Evolutionary conservation across 2,797 vertebrate species (phyloP).

Genomic region (Amblyraja radiata): DNA sequence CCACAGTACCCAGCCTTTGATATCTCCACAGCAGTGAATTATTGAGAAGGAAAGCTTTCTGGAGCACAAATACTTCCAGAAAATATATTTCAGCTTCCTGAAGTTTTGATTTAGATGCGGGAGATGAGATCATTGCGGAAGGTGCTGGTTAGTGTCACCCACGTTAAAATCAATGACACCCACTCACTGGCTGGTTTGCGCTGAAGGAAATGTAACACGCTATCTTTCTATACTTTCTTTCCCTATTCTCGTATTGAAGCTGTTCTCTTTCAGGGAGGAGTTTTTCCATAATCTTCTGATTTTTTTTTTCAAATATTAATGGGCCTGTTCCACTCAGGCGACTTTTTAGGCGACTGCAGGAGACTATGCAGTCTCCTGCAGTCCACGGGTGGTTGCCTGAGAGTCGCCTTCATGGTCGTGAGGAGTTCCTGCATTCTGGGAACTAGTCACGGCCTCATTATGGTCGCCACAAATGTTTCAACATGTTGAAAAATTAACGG

Average conservation of each 20-base stretch:
- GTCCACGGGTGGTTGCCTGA: too few relatives aligned
- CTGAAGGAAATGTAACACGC: not conserved
- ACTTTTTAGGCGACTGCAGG: too few relatives aligned
- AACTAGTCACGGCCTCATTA: too few relatives aligned
- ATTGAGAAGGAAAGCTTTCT: not conserved
- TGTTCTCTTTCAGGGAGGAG: not conserved
- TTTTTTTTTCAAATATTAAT: not conserved
- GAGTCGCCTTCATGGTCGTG: too few relatives aligned
- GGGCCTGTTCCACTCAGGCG: too few relatives aligned
- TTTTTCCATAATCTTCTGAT: not conserved
- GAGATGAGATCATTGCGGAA: not conserved
- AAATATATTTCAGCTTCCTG: not conserved
- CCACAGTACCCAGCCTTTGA: too few relatives aligned
- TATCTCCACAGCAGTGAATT: not conserved
- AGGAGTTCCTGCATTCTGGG: too few relatives aligned
- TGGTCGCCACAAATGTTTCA: too few relatives aligned
- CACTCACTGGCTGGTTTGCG: not conserved
- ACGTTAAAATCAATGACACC: slow-evolving; percentile 27
- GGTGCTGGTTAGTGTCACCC: not conserved
- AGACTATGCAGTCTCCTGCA: too few relatives aligned
- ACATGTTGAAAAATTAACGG: too few relatives aligned
- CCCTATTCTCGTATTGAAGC: not conserved
- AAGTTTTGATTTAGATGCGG: not conserved
- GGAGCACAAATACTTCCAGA: not conserved
- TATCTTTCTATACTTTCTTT: not conserved